Evolutionary conservation across 2,888 invertebrate species (phyloP), one percentile per base, ranked within the genome.

Genomic region (Mimas tiliae): DNA sequence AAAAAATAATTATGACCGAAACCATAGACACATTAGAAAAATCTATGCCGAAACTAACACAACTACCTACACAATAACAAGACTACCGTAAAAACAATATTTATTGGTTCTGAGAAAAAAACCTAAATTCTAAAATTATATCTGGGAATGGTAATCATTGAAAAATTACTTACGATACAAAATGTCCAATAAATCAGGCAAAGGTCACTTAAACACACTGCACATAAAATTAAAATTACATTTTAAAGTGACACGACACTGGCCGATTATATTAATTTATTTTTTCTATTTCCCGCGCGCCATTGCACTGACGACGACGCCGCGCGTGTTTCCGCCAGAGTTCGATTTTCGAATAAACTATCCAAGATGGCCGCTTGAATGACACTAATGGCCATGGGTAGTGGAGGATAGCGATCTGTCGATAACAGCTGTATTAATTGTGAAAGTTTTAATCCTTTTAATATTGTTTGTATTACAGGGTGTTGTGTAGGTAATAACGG

Each of bases 261-360:
- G 50, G 50, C 21, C n/a, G 34, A 21, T 62, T 3, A 27, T 27
- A 45, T 67, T 66, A 38, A 67, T 68, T 68, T 65, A 58, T 65
- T 68, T 38, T 42, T 58, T 48, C 68, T 65, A 71, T 83, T 82
- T 84, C 81, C 82, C 83, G 79, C 88, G 84, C 80, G 71, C 66
- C 78, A 74, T 80, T 67, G 66, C 7, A 51, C 66, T 69, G 69
- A 72, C 65, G 69, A 72, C 65, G 76, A 38, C 38, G 38, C 73
- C 77, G 77, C 90, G 89, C 86, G 83, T 84, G 88, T 77, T 86
- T 86, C 86, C 85, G 84, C 74, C 83, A 79, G 84, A 78, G 81
- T 88, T 85, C 88, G 86, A 85, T 89, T 91, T 91, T 90, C 88
- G 90, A 91, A 91, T 91, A 91, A 87, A 84, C 82, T 81, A 85